Evolutionary conservation across 2,888 invertebrate species (phyloP).

Genomic region (Drosophila parthenogenetica): DNA sequence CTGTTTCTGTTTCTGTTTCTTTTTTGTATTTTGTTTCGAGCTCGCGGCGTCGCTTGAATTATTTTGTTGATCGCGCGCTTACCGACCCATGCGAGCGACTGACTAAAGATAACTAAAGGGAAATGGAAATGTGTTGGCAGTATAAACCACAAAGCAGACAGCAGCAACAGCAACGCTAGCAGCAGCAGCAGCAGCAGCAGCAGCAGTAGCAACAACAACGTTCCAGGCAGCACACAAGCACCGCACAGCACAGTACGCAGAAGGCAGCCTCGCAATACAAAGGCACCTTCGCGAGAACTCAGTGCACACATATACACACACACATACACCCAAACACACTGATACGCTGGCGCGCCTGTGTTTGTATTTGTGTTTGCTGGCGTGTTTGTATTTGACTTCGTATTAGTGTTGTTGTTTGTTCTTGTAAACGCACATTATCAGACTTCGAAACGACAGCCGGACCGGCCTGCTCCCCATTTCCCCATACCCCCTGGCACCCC

Average conservation of each 20-base stretch:
- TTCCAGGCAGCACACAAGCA: conserved; percentile 31
- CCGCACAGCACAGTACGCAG: conserved; percentile 43
- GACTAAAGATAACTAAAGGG: conserved; percentile 84
- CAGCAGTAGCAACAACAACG: conserved; percentile 35
- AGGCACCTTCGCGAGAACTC: conserved; percentile 46
- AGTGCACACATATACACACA: conserved; percentile 21
- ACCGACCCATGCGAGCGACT: conserved; percentile 78
- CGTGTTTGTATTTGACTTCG: conserved; percentile 47
- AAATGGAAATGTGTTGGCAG: conserved; percentile 81
- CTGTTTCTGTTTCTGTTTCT: conserved; percentile 35
- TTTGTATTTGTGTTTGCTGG: conserved; percentile 41
- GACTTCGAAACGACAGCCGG: conserved; percentile 28
- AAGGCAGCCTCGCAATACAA: conserved; percentile 40
- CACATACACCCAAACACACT: conserved; percentile 1
- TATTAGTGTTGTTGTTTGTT: conserved; percentile 42
- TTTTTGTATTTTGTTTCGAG: conserved; percentile 26
- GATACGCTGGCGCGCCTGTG: conserved; percentile 31
- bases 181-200: conserved; percentile 50
- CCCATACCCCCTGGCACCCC: neutral
- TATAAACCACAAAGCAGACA: conserved; percentile 73
- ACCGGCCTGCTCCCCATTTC: neutral
- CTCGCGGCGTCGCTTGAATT: conserved; percentile 32
- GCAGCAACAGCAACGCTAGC: conserved; percentile 58
- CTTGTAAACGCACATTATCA: conserved; percentile 64
- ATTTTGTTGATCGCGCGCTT: conserved; percentile 61